Conservation (phyloP, 2,797 vertebrate genomes). For the Tolypeutes matacus region DNA sequence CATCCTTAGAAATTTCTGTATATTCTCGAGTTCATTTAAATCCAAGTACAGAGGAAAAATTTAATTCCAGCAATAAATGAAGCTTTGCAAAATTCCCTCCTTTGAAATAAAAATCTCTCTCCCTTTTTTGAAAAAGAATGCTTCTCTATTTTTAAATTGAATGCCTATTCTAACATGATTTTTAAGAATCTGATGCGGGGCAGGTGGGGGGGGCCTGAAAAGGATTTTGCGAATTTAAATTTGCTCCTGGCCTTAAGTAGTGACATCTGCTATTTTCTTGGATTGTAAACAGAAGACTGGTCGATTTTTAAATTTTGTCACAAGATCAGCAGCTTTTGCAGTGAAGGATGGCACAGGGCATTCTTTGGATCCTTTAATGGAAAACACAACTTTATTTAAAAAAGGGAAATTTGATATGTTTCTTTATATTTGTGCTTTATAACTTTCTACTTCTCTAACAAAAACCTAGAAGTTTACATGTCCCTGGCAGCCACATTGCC, state of each 20-base stretch:
- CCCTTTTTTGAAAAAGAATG: not conserved
- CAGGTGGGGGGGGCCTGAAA: not conserved
- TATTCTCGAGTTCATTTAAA: constrained; percentile 34
- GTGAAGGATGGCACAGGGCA: not conserved
- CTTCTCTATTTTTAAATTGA: not conserved
- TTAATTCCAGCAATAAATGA: constrained; percentile 44
- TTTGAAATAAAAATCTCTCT: constrained; percentile 56
- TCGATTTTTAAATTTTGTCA: not conserved
- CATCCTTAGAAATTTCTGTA: constrained; percentile 28
- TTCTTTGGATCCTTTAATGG: constrained; percentile 60
- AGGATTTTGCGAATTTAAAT: not conserved
- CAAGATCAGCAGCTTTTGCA: not conserved
- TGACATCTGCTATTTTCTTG: not conserved
- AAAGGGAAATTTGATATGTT: constrained; percentile 39
- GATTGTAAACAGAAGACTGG: not conserved
- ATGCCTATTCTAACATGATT: constrained; percentile 34
- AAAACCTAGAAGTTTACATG: constrained; percentile 51
- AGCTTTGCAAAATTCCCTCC: not conserved
- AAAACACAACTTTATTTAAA: constrained; percentile 66
- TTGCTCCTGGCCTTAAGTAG: not conserved
- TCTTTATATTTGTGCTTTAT: constrained; percentile 35
- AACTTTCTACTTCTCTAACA: constrained; percentile 24
- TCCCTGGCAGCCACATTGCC: constrained; percentile 40
- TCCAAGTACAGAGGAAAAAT: not conserved
- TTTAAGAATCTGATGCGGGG: not conserved